Conservation (phyloP, 2,113 vertebrate genomes). For the Clarias macrocephalus region DNA sequence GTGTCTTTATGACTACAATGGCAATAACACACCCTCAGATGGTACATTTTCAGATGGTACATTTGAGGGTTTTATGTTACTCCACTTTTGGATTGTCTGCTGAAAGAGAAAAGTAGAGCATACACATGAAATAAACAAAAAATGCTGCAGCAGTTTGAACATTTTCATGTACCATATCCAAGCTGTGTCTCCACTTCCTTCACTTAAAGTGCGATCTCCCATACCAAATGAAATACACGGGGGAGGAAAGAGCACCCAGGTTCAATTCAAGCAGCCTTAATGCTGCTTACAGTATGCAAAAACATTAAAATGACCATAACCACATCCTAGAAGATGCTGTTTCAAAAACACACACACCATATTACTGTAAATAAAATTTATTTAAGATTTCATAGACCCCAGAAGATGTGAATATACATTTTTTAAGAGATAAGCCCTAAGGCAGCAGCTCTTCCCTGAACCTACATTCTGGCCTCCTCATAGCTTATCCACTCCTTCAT, state of each 20-base stretch:
- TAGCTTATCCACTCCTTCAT: not conserved
- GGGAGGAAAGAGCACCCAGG: not conserved
- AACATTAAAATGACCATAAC: not conserved
- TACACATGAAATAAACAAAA: not conserved
- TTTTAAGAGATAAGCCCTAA: slow-evolving; percentile 30
- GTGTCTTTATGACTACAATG: not conserved
- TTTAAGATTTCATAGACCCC: slow-evolving; percentile 52
- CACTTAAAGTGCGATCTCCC: not conserved
- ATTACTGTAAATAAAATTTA: slow-evolving; percentile 56
- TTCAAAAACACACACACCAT: slow-evolving; percentile 7
- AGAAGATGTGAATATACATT: slow-evolving; percentile 34
- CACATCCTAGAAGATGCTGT: not conserved
- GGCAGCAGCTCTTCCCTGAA: not conserved
- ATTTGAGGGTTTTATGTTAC: not conserved
- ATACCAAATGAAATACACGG: not conserved
- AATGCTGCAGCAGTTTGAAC: not conserved
- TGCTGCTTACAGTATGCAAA: not conserved
- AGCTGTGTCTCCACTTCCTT: not conserved
- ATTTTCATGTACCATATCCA: not conserved
- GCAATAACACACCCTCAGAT: not conserved
- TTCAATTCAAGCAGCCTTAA: not conserved
- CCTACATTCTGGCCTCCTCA: not conserved
- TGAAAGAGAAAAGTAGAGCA: not conserved
- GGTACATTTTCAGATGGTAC: no score
- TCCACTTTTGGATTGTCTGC: not conserved